Percentiles rank a stretch among this genome's conserved stretches.
Conservation (phyloP, 2,113 vertebrate genomes). For the Myotis lucifugus region DNA sequence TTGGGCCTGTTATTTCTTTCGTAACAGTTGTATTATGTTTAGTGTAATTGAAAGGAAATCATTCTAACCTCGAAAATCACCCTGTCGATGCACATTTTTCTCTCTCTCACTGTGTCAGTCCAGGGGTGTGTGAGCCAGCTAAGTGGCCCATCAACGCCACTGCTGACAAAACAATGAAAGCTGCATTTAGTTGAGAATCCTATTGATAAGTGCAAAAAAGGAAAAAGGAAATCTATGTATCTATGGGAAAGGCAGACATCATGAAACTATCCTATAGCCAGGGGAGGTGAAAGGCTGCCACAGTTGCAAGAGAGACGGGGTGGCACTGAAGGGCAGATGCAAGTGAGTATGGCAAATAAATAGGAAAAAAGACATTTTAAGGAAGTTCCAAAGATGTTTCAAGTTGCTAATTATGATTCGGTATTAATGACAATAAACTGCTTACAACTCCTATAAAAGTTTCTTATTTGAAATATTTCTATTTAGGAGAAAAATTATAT, state of each 20-base stretch:
- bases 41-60: neutral
- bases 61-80: neutral
- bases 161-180: neutral
- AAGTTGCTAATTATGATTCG: neutral
- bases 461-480: conserved; percentile 3
- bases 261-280: neutral
- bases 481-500: neutral
- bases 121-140: neutral
- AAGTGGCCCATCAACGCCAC: neutral
- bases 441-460: neutral
- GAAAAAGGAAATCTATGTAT: neutral
- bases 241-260: neutral
- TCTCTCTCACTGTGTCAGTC: neutral
- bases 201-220: neutral
- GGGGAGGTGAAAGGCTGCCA: neutral
- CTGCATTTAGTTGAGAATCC: neutral
- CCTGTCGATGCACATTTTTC: neutral
- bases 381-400: neutral
- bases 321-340: neutral
- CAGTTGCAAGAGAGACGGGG: neutral
- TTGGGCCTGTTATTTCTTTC: neutral
- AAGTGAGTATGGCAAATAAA: neutral
- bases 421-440: neutral
- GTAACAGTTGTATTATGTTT: neutral
- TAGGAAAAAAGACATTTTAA: neutral